phyloP scores from a whole-genome alignment of 2,888 invertebrate species.

The Seladonia tumulorum region DNA sequence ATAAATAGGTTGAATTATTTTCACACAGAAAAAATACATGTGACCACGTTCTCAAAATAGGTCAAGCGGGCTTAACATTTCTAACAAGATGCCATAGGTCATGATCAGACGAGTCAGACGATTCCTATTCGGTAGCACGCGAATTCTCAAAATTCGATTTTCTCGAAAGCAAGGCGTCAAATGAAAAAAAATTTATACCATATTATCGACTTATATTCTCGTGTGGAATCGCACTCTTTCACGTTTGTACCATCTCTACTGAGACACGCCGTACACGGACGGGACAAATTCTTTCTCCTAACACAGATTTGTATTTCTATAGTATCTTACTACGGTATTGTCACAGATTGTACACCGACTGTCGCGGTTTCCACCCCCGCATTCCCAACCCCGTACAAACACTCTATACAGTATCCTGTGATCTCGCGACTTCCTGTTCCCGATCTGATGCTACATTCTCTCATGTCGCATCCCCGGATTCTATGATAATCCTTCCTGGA shows the following conservation, averaged over 20 bases:
- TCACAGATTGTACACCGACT: background rate
- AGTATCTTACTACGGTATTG: background rate
- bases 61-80: no score
- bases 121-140: no score
- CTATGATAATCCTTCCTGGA: conserved; percentile 54
- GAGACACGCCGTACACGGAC: background rate
- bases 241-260: no score
- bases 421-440: background rate
- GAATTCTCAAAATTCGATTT: no score
- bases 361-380: background rate
- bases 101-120: no score
- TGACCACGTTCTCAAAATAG: no score
- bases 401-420: background rate
- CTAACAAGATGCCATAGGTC: no score
- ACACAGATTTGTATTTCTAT: background rate
- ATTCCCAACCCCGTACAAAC: background rate
- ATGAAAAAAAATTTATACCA: no score
- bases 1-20: background rate
- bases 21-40: no score
- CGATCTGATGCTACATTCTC: background rate
- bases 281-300: background rate
- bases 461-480: conserved; percentile 25
- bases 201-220: no score
- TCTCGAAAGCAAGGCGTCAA: no score
- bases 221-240: no score